phyloP scores from a whole-genome alignment of 1,140 invertebrate species.

The Stegodyphus mimosarum region DNA sequence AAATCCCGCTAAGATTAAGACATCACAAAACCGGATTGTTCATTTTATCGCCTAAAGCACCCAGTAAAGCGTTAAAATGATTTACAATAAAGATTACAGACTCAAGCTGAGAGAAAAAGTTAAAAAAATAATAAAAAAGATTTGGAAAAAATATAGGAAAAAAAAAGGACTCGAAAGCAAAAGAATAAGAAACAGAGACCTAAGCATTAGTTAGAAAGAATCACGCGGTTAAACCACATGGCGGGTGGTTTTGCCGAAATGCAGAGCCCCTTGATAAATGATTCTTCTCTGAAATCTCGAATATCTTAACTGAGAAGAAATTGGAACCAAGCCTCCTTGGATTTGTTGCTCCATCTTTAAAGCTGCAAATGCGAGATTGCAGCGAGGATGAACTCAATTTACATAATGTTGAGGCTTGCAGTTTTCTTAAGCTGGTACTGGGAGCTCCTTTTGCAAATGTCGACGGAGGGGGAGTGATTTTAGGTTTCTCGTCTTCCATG shows the following conservation, averaged over 20 bases:
- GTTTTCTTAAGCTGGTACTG: too few relatives aligned
- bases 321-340: not conserved
- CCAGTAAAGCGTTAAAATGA: constrained; percentile 23
- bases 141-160: too few relatives aligned
- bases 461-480: too few relatives aligned
- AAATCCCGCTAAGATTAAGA: constrained; percentile 24
- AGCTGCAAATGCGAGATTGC: constrained; percentile 1
- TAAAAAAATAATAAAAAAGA: too few relatives aligned
- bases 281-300: constrained; percentile 19
- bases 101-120: not conserved
- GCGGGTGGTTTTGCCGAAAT: constrained; percentile 10
- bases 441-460: too few relatives aligned
- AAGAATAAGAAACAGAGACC: not conserved
- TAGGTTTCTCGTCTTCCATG: too few relatives aligned
- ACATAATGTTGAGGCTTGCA: constrained; percentile 2
- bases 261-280: constrained; percentile 11
- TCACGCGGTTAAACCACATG: constrained; percentile 16
- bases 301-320: constrained; percentile 23
- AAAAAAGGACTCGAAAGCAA: not conserved
- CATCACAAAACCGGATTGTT: constrained; percentile 35
- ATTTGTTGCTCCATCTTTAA: constrained; percentile 13
- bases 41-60: constrained; percentile 24
- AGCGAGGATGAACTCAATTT: not conserved
- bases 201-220: constrained; percentile 7
- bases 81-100: constrained; percentile 18